Evolutionary conservation across 1,140 invertebrate genomes (phyloP).

Genomic region (Orussus abietinus): DNA sequence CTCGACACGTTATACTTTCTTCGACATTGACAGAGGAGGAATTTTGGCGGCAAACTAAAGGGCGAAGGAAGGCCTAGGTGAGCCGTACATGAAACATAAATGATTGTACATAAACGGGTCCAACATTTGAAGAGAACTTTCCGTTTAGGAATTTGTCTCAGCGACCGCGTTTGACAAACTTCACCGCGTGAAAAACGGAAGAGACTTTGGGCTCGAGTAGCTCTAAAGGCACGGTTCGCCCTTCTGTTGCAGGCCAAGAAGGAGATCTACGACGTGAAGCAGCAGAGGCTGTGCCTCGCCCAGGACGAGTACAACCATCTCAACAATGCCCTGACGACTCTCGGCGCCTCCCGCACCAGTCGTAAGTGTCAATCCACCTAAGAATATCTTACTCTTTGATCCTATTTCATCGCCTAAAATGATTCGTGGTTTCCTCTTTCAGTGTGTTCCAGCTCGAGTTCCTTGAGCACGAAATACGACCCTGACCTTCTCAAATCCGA

Average conservation of each 20-base stretch:
- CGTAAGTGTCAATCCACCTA: constrained; percentile 60
- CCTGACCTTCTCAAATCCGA: constrained; percentile 90
- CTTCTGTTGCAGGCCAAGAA: constrained; percentile 85
- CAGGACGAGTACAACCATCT: constrained; percentile 95
- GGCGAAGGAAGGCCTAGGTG: too few relatives aligned
- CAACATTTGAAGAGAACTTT: too few relatives aligned
- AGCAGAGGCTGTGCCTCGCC: constrained; percentile 85
- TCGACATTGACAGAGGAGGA: too few relatives aligned
- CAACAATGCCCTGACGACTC: constrained; percentile 78
- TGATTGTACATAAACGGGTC: too few relatives aligned
- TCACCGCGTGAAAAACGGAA: too few relatives aligned
- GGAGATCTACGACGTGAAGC: constrained; percentile 94
- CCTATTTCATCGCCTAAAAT: not conserved
- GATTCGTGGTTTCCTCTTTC: constrained; percentile 32
- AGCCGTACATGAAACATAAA: too few relatives aligned
- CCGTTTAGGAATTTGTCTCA: too few relatives aligned
- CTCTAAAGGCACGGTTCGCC: too few relatives aligned
- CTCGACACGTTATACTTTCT: too few relatives aligned
- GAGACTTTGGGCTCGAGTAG: too few relatives aligned
- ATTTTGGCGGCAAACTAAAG: too few relatives aligned
- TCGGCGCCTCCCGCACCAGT: constrained; percentile 79
- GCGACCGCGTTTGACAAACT: too few relatives aligned
- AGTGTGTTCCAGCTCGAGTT: constrained; percentile 90
- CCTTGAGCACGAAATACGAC: constrained; percentile 88
- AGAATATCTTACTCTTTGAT: constrained; percentile 7